phyloP scores from a whole-genome alignment of 92 coral and sea anemone genomes.

The Virgularia gustaviana region DNA sequence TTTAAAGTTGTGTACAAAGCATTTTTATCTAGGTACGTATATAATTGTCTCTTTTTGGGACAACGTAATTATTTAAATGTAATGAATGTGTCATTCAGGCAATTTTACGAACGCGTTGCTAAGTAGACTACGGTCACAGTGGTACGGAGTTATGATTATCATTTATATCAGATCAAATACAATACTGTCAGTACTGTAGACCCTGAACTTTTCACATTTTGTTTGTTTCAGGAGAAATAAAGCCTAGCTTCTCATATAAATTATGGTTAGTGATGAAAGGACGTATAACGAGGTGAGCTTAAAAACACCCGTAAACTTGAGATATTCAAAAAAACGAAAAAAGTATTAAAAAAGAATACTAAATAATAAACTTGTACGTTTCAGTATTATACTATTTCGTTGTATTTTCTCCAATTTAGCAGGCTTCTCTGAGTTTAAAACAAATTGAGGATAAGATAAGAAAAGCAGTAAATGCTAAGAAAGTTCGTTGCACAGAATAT shows the following conservation, averaged over 20 bases:
- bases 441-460: slow-evolving; percentile 76
- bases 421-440: slow-evolving; percentile 14
- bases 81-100: too few relatives aligned
- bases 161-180: too few relatives aligned
- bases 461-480: slow-evolving; percentile 78
- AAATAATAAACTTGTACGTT: background rate
- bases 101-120: too few relatives aligned
- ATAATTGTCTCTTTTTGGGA: too few relatives aligned
- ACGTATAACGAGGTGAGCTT: background rate
- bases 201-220: background rate
- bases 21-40: too few relatives aligned
- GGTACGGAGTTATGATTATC: too few relatives aligned
- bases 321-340: too few relatives aligned
- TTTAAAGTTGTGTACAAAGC: too few relatives aligned
- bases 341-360: background rate
- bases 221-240: background rate
- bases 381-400: background rate
- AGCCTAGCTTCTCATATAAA: background rate
- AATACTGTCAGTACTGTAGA: too few relatives aligned
- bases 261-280: slow-evolving; percentile 18
- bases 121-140: too few relatives aligned
- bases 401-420: background rate
- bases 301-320: too few relatives aligned
- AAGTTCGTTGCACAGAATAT: slow-evolving; percentile 86
- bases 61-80: too few relatives aligned